A percentile compares a stretch with the other conserved stretches of the same genome.
Evolutionary conservation across 2,113 vertebrate genomes (phyloP).

Genomic region (Daphoenositta chrysoptera): DNA sequence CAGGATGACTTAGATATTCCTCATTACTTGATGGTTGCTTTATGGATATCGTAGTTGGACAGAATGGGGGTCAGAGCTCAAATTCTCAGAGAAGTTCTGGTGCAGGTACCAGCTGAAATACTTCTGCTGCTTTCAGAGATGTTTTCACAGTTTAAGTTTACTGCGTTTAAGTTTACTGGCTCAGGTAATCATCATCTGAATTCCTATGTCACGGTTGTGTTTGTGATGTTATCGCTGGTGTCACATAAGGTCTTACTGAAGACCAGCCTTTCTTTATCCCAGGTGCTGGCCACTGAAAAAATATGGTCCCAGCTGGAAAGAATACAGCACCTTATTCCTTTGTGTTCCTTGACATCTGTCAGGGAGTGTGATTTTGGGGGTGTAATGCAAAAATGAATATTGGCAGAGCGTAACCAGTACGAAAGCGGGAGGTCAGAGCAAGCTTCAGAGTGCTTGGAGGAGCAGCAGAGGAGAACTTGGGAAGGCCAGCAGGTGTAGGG

Average conservation of each 20-base stretch:
- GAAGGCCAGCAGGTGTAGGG: neutral
- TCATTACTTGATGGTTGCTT: neutral
- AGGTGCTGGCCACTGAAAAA: neutral
- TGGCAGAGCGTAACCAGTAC: neutral
- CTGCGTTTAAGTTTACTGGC: neutral
- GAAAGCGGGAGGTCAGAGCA: neutral
- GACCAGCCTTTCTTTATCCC: neutral
- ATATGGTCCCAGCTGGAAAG: neutral
- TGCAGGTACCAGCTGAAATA: neutral
- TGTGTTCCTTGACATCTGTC: neutral
- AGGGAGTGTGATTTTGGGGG: neutral
- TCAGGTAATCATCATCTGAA: neutral
- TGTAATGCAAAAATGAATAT: neutral
- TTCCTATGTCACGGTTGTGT: neutral
- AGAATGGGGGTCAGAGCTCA: neutral
- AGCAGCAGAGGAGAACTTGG: neutral
- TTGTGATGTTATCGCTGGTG: neutral
- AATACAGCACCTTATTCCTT: neutral
- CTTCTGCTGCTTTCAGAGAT: neutral
- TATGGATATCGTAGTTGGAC: neutral
- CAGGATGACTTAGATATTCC: neutral
- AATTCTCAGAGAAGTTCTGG: neutral
- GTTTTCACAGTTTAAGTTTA: neutral
- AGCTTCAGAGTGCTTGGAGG: neutral
- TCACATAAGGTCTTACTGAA: neutral